Evolutionary conservation across 1,140 invertebrate genomes (phyloP), one percentile per base, ranked within the genome.

Genomic region (Oedothorax gibbosus): DNA sequence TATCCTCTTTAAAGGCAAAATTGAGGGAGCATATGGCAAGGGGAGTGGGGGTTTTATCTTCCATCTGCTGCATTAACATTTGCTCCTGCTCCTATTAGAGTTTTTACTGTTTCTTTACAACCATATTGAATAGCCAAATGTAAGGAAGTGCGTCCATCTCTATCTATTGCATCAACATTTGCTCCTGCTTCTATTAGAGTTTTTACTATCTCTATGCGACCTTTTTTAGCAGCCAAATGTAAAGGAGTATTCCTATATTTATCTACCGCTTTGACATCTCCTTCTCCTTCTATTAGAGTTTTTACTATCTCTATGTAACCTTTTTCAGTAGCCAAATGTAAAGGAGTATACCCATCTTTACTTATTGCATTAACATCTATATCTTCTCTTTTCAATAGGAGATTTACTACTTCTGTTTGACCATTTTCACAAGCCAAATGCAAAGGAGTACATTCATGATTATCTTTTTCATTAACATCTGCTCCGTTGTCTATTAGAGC

Each of bases 121-220:
- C 35, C 35, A 20, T 69, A 21, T 20, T 15, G 12, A 69, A 50
- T 50, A 69, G 66, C 66, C 66, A n/a, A 69, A 12, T 69, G 12
- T 69, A 69, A 69, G 35, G 66, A 21, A 69, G 66, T 69, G 14
- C 35, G 4, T 69, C 66, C 66, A 69, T 2, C 1, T 69, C 8
- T 12, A 69, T 69, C 66, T 69, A 50, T 69, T 69, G 66, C 66
- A 69, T 69, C 35, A 69, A 69, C 66, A 69, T 69, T 69, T 69
- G 20, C 20, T 69, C 20, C 12, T 69, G 14, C 20, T 20, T 50
- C 20, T 20, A 69, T 20, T 50, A 69, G 66, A 69, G 20, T 15
- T 14, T 69, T 69, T 69, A 69, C 66, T 69, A 21, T 20, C 49
- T 69, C n/a, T 21, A 69, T 20, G 35, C 35, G 18, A 20, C 49